Evolutionary conservation across 2,888 invertebrate genomes (phyloP), one percentile per base, ranked within the genome.

Genomic region (Phortica magna): DNA sequence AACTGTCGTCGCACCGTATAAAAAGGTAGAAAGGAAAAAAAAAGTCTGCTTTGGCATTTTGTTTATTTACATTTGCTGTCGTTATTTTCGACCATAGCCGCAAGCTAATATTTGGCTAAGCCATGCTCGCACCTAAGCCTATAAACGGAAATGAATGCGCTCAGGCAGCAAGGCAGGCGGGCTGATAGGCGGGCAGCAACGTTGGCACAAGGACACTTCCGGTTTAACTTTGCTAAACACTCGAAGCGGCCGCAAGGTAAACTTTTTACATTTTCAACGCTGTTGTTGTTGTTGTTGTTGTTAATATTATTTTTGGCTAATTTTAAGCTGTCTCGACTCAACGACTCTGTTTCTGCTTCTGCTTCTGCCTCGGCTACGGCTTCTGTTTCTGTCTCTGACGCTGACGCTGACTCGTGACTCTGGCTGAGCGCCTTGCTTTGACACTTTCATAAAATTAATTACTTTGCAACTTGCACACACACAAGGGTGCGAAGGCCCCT

Each of bases 381-480:
- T 59, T 0, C 22, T 22, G 31, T 1, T 31, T 31, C 31, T 31
- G 31, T 31, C 5, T 31, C 31, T 31, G 31, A 4, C 31, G 2
- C 31, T 31, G 31, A 31, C 31, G 31, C 31, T 31, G 31, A 31
- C 31, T 31, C 31, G 31, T 31, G 31, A 31, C 31, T 31, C 31
- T 31, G 31, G 5, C 31, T 31, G 31, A 31, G 31, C 39, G 64
- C 14, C 55, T 31, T 71, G 70, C 79, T 85, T 85, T 88, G 88
- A 88, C 85, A 85, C 85, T 85, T 85, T 80, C 80, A 80, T 14
- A 84, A 75, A 87, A 85, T 85, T 85, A 85, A 85, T 85, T 85
- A 85, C 87, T 87, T 88, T 85, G 22, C 53, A 55, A 71, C 65
- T 65, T 65, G n/a, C 41, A 82, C 61, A 22, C 17, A 22, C 7